phyloP scores from a whole-genome alignment of 2,113 vertebrate genomes.

The Guaruba guarouba region DNA sequence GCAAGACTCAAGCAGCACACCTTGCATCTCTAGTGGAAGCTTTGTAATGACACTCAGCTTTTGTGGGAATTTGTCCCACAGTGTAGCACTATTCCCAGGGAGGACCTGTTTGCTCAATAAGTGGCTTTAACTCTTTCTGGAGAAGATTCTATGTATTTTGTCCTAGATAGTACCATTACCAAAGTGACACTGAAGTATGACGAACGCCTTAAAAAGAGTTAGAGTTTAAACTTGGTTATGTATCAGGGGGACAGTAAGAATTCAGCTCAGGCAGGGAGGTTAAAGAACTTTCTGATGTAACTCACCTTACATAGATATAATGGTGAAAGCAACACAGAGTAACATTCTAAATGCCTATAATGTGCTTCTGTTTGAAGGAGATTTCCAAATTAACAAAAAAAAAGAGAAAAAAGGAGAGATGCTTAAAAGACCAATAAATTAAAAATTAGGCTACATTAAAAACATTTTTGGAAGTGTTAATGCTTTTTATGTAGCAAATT shows the following conservation, averaged over 20 bases:
- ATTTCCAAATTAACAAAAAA: background rate
- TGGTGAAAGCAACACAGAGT: background rate
- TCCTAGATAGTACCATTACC: background rate
- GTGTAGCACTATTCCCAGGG: background rate
- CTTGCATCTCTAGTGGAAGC: background rate
- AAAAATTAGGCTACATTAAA: background rate
- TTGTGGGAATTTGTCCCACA: background rate
- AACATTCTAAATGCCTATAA: background rate
- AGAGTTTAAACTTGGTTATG: background rate
- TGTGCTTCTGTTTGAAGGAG: background rate
- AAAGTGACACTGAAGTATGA: background rate
- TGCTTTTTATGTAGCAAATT: background rate
- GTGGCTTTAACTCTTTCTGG: background rate
- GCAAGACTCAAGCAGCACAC: background rate
- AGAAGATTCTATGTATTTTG: background rate
- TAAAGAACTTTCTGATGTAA: background rate
- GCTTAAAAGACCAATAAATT: background rate
- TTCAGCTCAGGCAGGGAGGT: background rate
- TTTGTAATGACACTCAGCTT: background rate
- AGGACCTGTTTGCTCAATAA: background rate
- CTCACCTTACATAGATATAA: background rate
- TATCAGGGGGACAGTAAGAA: background rate
- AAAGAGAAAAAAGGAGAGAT: rapidly evolving
- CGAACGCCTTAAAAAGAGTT: background rate
- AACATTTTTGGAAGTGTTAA: background rate